These are phyloP conservation scores for Apis dorsata DNA, from an alignment of 1,140 invertebrate genomes.

Conservation along the genomic window DNA sequence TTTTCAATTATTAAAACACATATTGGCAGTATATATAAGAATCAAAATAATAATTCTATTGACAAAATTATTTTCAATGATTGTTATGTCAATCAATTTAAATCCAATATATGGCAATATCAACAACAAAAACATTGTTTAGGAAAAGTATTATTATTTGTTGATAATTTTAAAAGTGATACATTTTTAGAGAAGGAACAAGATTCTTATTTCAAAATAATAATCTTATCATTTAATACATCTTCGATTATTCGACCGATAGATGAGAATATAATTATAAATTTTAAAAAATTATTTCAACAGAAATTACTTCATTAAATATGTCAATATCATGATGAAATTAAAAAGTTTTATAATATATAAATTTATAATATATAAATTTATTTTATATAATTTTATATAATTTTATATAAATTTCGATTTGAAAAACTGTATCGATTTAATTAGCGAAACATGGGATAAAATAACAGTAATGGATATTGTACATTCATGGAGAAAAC, in stretches of 20 bases:
- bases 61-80: background rate
- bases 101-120: background rate
- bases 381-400: no score
- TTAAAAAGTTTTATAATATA: background rate
- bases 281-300: background rate
- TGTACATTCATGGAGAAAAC: background rate
- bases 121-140: background rate
- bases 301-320: background rate
- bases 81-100: slow-evolving; percentile 16
- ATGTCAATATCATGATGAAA: background rate
- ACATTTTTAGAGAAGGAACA: background rate
- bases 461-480: slow-evolving; percentile 1
- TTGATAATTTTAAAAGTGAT: slow-evolving; percentile 5
- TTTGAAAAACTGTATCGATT: background rate
- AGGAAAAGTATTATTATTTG: background rate
- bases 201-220: slow-evolving; percentile 2
- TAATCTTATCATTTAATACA: background rate
- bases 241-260: background rate
- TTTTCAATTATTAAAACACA: background rate
- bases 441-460: background rate
- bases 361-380: background rate
- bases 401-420: background rate
- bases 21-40: slow-evolving; percentile 31
- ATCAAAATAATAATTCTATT: slow-evolving; percentile 14
- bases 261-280: background rate